phyloP scores from a whole-genome alignment of 2,113 vertebrate species.

The Coregonus clupeaformis region DNA sequence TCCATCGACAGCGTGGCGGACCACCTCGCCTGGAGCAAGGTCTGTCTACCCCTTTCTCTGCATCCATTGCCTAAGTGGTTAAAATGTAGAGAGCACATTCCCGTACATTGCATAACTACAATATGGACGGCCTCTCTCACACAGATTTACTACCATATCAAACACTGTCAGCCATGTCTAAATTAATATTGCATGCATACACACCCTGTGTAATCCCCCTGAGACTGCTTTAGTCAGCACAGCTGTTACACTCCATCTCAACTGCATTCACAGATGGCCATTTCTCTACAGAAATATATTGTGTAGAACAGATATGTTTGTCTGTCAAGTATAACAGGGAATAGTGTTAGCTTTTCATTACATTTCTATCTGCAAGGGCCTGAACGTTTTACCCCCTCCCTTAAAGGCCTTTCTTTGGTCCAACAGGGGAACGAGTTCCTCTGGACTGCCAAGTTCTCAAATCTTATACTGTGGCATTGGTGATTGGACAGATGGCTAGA shows the following conservation, averaged over 20 bases:
- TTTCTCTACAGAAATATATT: no score
- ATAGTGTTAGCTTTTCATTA: no score
- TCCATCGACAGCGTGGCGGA: conserved; percentile 92
- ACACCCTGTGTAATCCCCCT: background rate
- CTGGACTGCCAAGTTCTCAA: background rate
- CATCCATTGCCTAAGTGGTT: no score
- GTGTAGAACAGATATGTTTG: no score
- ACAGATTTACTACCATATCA: background rate
- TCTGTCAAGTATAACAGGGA: no score
- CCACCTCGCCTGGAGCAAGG: conserved; percentile 91
- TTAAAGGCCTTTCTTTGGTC: background rate
- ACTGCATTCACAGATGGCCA: background rate
- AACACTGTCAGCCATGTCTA: background rate
- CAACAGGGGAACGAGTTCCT: background rate
- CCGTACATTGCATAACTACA: no score
- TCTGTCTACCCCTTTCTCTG: conserved; percentile 43
- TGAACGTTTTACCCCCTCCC: no score
- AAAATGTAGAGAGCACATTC: no score
- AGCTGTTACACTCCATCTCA: background rate
- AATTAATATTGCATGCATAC: background rate
- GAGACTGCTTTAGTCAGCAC: background rate
- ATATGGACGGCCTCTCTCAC: background rate
- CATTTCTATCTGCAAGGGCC: no score
- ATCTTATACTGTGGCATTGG: background rate
- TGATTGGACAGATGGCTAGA: conserved; percentile 21